Conservation (phyloP, 2,113 vertebrate genomes). For the Rhineura floridana region DNA sequence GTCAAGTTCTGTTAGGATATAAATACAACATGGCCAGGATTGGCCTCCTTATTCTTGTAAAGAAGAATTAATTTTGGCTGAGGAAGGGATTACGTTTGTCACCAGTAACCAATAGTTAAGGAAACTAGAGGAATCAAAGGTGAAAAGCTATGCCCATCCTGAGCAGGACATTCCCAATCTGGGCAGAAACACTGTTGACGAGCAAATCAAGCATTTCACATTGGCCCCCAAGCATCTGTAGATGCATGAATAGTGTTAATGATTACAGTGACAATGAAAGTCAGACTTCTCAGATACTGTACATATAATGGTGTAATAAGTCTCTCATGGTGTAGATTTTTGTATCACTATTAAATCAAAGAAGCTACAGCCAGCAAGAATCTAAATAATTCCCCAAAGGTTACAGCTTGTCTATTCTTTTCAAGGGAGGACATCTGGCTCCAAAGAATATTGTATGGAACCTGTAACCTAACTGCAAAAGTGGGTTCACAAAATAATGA, state of each 20-base stretch:
- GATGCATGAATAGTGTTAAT: neutral
- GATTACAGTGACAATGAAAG: neutral
- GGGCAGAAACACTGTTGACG: neutral
- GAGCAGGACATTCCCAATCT: neutral
- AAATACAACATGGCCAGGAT: neutral
- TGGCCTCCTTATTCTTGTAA: neutral
- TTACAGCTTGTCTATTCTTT: neutral
- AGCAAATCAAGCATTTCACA: neutral
- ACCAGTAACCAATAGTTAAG: neutral
- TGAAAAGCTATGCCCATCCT: neutral
- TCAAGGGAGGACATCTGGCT: neutral
- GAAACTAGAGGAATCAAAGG: neutral
- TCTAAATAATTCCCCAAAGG: neutral
- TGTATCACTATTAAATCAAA: neutral
- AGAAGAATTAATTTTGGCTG: neutral
- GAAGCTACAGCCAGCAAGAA: neutral
- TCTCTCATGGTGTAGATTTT: neutral
- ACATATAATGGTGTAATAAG: neutral
- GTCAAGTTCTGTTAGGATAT: neutral
- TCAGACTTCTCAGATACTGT: neutral
- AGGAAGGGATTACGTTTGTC: neutral
- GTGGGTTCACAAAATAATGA: too few relatives aligned
- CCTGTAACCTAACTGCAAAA: neutral
- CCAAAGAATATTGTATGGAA: neutral
- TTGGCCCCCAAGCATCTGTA: neutral